Conservation (phyloP, 2,888 invertebrate genomes). For the Axea sp. region DNA sequence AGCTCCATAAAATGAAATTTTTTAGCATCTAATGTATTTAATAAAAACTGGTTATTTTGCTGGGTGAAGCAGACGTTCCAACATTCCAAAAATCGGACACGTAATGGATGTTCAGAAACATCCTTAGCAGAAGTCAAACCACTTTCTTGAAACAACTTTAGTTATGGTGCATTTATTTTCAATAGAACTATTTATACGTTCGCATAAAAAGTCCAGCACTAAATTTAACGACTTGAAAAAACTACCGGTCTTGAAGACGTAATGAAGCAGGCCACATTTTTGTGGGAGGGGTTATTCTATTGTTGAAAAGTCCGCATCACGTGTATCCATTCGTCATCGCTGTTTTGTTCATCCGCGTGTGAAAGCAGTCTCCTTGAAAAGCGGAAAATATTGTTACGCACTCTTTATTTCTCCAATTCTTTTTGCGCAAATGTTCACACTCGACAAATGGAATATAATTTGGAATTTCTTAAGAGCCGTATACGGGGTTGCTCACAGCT, state of each 20-base stretch:
- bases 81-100: slow-evolving; percentile 1
- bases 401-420: slow-evolving; percentile 7
- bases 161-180: slow-evolving; percentile 19
- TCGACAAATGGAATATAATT: slow-evolving; percentile 26
- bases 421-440: slow-evolving; percentile 7
- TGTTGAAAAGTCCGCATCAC: slow-evolving; percentile 43
- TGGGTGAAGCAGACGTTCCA: not conserved
- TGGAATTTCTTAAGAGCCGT: slow-evolving; percentile 61
- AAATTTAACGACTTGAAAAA: slow-evolving; percentile 20
- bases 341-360: not conserved
- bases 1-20: too few relatives aligned
- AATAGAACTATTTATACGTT: slow-evolving; percentile 29
- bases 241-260: slow-evolving; percentile 32
- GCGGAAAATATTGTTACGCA: not conserved
- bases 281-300: slow-evolving; percentile 27
- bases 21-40: not conserved
- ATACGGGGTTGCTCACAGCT: slow-evolving; percentile 67
- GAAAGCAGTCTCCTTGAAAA: not conserved
- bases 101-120: not conserved
- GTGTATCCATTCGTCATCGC: slow-evolving; percentile 50
- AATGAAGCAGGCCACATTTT: slow-evolving; percentile 8
- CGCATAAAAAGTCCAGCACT: not conserved
- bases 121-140: not conserved
- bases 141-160: slow-evolving; percentile 4
- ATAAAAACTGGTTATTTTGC: not conserved